phyloP scores from a whole-genome alignment of 2,113 vertebrate species.

The Dascyllus trimaculatus region DNA sequence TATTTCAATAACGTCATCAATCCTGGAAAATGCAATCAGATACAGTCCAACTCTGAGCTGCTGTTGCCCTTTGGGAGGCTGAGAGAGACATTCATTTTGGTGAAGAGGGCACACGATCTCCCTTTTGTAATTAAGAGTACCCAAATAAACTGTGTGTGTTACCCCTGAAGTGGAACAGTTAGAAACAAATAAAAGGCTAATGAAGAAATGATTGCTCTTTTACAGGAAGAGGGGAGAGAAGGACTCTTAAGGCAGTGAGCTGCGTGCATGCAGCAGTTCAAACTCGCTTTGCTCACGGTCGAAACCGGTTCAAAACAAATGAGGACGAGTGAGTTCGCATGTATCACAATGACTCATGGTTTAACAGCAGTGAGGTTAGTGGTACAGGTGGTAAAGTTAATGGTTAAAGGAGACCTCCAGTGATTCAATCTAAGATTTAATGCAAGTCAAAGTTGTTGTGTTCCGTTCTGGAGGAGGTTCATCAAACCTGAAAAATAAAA shows the following conservation, averaged over 20 bases:
- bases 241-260: slow-evolving; percentile 48
- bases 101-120: slow-evolving; percentile 79
- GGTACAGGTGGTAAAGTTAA: too few species aligned
- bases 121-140: slow-evolving; percentile 89
- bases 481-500: too few species aligned
- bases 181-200: slow-evolving; percentile 87
- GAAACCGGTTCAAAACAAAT: slow-evolving; percentile 45
- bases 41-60: slow-evolving; percentile 71
- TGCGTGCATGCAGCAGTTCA: slow-evolving; percentile 16
- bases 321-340: not conserved
- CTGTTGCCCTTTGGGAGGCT: slow-evolving; percentile 82
- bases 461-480: not conserved
- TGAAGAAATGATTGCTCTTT: slow-evolving; percentile 88
- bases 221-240: slow-evolving; percentile 65
- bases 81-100: slow-evolving; percentile 78
- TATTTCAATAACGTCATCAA: slow-evolving; percentile 84
- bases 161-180: slow-evolving; percentile 83
- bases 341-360: not conserved
- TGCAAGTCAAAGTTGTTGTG: not conserved
- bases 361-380: not conserved
- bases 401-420: fast-evolving
- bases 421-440: not conserved
- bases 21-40: slow-evolving; percentile 84
- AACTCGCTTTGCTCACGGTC: slow-evolving; percentile 18
- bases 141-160: slow-evolving; percentile 85